Conservation (phyloP, 2,888 invertebrate species). For the Cosmorhoe ocellata region DNA sequence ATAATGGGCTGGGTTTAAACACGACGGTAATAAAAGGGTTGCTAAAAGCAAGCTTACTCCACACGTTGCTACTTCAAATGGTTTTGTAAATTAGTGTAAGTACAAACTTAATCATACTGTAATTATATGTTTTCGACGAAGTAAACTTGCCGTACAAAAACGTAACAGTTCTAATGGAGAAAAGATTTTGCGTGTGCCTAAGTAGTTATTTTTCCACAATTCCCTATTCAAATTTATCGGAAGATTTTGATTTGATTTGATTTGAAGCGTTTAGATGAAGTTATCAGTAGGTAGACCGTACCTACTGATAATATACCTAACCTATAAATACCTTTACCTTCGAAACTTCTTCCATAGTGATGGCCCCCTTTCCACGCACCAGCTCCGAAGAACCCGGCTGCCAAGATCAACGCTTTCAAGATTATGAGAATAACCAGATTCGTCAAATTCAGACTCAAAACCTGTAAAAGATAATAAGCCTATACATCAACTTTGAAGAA, state of each 20-base stretch:
- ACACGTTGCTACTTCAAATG: neutral
- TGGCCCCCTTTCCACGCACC: constrained; percentile 85
- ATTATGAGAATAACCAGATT: constrained; percentile 90
- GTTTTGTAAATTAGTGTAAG: neutral
- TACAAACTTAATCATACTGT: too few relatives aligned
- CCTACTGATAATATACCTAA: too few relatives aligned
- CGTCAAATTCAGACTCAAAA: constrained; percentile 91
- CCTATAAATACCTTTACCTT: constrained; percentile 59
- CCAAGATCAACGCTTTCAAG: constrained; percentile 91
- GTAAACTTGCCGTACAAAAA: too few relatives aligned
- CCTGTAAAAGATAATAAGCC: constrained; percentile 63
- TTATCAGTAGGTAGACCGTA: too few relatives aligned
- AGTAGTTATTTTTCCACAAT: too few relatives aligned
- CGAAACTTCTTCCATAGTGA: constrained; percentile 81
- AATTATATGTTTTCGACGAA: too few relatives aligned
- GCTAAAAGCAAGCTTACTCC: constrained; percentile 10
- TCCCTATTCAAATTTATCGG: too few relatives aligned
- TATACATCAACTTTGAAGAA: constrained; percentile 12
- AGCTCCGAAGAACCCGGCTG: constrained; percentile 89
- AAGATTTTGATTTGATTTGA: too few relatives aligned
- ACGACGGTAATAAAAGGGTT: constrained; percentile 15
- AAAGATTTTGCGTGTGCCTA: too few relatives aligned
- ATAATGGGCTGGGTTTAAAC: constrained; percentile 13
- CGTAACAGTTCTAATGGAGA: too few relatives aligned
- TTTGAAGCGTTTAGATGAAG: too few relatives aligned